phyloP scores from a whole-genome alignment of 23 tunicate species.

The Ciona savignyi region DNA sequence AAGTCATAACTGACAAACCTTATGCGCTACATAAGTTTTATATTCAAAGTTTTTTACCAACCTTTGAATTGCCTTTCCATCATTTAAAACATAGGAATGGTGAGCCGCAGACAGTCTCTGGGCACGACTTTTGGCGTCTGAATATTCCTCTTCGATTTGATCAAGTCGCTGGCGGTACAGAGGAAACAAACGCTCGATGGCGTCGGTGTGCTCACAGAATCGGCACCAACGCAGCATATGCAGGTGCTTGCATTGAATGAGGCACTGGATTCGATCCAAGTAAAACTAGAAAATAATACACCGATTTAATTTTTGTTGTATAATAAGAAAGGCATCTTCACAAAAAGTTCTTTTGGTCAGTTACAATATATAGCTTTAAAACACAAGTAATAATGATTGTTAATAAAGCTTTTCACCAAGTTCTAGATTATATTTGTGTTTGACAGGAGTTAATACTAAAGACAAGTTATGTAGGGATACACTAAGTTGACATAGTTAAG shows the following conservation, averaged over 20 bases:
- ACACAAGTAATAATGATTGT: too few species aligned
- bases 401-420: too few species aligned
- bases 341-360: too few species aligned
- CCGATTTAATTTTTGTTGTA: background rate
- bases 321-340: background rate
- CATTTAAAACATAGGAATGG: slow-evolving; percentile 30
- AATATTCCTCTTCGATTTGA: slow-evolving; percentile 48
- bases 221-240: slow-evolving; percentile 86
- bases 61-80: slow-evolving; percentile 29
- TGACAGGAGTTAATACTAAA: too few species aligned
- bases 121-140: slow-evolving; percentile 52
- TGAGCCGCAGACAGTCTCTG: slow-evolving; percentile 52
- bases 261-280: slow-evolving; percentile 54
- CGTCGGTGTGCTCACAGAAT: slow-evolving; percentile 80
- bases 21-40: too few species aligned
- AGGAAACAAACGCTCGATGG: slow-evolving; percentile 61
- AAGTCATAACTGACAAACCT: too few species aligned
- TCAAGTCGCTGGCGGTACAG: slow-evolving; percentile 37
- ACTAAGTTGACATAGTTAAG: too few species aligned
- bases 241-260: slow-evolving; percentile 84
- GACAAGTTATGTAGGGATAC: too few species aligned
- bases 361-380: too few species aligned
- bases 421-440: too few species aligned
- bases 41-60: background rate
- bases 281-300: slow-evolving; percentile 32